Conservation (phyloP, 2,113 vertebrate genomes). For the Notothenia rossii region DNA sequence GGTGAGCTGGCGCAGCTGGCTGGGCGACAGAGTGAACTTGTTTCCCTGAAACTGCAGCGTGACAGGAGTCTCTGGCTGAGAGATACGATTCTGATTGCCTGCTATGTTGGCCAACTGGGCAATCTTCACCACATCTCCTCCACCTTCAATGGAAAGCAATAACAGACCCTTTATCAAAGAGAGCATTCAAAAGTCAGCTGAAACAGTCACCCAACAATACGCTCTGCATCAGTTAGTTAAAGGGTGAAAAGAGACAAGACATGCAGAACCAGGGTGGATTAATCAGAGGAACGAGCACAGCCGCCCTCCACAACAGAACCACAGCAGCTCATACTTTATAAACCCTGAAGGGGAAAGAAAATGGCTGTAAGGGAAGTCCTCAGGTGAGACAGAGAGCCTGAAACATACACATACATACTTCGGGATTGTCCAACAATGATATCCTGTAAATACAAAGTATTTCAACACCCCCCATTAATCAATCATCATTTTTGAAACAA, state of each 20-base stretch:
- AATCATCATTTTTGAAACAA: neutral
- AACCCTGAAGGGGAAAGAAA: conserved; percentile 57
- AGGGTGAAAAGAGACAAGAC: conserved; percentile 81
- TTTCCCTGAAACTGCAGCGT: conserved; percentile 95
- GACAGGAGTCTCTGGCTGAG: conserved; percentile 92
- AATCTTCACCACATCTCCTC: conserved; percentile 92
- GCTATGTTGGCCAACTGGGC: conserved; percentile 90
- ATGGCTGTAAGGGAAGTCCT: conserved; percentile 38
- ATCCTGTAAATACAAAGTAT: neutral
- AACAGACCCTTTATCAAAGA: conserved; percentile 20
- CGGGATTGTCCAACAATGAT: conserved; percentile 4
- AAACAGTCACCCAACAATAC: conserved; percentile 12
- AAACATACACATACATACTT: conserved; percentile 50
- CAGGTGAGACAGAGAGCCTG: conserved; percentile 62
- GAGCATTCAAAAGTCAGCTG: neutral
- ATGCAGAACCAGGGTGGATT: conserved; percentile 87
- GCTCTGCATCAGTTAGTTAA: conserved; percentile 82
- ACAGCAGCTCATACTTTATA: conserved; percentile 49
- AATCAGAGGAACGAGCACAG: conserved; percentile 66
- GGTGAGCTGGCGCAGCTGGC: conserved; percentile 94
- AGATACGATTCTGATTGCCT: conserved; percentile 88
- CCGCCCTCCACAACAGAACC: conserved; percentile 59
- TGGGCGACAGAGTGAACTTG: conserved; percentile 93
- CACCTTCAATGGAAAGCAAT: conserved; percentile 82
- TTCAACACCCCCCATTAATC: neutral